These are phyloP conservation scores for Accipiter virgatus DNA, from an alignment of 2,113 vertebrate species.

Conservation along the genomic window DNA sequence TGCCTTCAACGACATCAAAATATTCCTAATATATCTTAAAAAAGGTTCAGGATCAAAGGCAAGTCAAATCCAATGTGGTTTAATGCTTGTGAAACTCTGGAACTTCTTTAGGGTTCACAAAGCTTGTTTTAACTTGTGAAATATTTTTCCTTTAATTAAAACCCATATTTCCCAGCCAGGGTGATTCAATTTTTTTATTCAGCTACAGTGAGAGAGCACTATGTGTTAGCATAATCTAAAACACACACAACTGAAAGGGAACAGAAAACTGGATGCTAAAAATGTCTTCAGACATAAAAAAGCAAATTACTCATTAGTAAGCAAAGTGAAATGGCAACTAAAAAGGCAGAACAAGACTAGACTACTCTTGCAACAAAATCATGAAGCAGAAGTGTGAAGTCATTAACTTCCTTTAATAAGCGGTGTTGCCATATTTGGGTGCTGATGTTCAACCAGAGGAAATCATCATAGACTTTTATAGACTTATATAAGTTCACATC, in stretches of 20 bases:
- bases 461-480: not conserved
- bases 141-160: constrained; percentile 41
- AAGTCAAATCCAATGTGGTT: not conserved
- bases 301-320: not conserved
- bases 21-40: not conserved
- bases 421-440: not conserved
- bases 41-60: not conserved
- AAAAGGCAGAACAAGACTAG: not conserved
- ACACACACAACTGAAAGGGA: not conserved
- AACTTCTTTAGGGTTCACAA: not conserved
- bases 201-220: not conserved
- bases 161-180: not conserved
- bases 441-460: not conserved
- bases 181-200: constrained; percentile 2
- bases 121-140: constrained; percentile 44
- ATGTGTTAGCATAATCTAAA: not conserved
- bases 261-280: not conserved
- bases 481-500: not conserved
- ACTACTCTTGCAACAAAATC: not conserved
- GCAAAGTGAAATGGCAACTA: not conserved
- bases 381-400: not conserved
- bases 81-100: constrained; percentile 20
- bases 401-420: not conserved
- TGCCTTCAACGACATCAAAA: not conserved
- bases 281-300: not conserved